phyloP scores from a whole-genome alignment of 2,113 vertebrate species.

The Fregetta grallaria region DNA sequence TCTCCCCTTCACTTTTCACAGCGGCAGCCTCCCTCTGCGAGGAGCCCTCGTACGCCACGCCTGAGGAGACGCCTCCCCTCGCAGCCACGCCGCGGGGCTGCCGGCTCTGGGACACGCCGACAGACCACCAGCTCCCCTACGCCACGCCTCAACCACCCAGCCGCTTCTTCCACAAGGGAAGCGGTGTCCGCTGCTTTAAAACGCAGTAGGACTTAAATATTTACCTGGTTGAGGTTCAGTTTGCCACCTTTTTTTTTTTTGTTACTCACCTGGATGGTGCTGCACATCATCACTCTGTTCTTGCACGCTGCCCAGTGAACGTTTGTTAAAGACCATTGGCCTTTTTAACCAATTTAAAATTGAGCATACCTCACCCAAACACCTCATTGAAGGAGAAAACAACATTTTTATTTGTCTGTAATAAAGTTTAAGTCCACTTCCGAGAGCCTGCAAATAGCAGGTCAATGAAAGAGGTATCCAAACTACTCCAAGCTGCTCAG shows the following conservation, averaged over 20 bases:
- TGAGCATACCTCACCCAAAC: background rate
- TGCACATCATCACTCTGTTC: background rate
- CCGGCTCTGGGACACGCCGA: too few relatives aligned
- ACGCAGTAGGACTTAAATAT: background rate
- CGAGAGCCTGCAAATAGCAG: background rate
- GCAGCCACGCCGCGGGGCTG: too few relatives aligned
- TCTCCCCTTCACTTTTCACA: background rate
- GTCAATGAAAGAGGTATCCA: background rate
- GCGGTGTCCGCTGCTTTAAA: background rate
- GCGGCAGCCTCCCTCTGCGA: accelerated
- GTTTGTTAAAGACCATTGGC: background rate
- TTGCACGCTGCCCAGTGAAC: background rate
- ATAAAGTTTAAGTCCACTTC: background rate
- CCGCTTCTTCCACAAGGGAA: background rate
- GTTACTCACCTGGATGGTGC: accelerated
- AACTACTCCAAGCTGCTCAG: background rate
- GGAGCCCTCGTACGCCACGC: accelerated
- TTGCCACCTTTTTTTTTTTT: background rate
- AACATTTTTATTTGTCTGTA: background rate
- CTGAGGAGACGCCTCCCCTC: accelerated
- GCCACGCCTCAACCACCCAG: accelerated
- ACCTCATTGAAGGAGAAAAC: background rate
- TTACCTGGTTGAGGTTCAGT: background rate
- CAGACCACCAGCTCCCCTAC: accelerated
- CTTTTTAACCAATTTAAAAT: background rate